Percentiles rank a stretch among this genome's conserved stretches.
phyloP scores from a whole-genome alignment of 2,888 invertebrate genomes.

The Heliothis peltigera region DNA sequence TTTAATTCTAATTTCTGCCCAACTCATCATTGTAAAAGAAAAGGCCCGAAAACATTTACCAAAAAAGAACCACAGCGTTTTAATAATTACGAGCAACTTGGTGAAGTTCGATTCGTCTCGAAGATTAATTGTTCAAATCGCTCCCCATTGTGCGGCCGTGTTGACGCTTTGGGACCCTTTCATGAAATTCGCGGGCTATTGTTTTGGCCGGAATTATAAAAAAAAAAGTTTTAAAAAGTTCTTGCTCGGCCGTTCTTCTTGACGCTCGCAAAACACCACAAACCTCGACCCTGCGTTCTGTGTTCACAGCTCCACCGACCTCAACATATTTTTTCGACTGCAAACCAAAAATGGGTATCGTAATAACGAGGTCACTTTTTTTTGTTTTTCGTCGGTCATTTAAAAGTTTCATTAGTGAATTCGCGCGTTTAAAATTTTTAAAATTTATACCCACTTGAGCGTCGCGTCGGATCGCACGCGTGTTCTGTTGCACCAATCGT shows the following conservation, averaged over 20 bases:
- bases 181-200: conserved; percentile 84
- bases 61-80: conserved; percentile 59
- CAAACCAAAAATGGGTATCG: conserved; percentile 75
- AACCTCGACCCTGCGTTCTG: conserved; percentile 60
- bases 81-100: conserved; percentile 64
- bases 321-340: conserved; percentile 58
- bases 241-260: conserved; percentile 63
- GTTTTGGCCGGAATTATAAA: conserved; percentile 85
- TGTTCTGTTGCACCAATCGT: conserved; percentile 53
- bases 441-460: conserved; percentile 80
- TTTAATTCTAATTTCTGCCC: conserved; percentile 41
- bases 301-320: conserved; percentile 44
- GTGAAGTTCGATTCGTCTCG: conserved; percentile 80
- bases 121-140: conserved; percentile 87
- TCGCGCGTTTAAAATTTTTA: conserved; percentile 78
- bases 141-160: conserved; percentile 81
- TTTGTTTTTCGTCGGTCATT: conserved; percentile 85
- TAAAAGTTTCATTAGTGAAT: conserved; percentile 89
- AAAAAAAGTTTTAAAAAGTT: conserved; percentile 83
- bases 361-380: conserved; percentile 86
- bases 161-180: conserved; percentile 83
- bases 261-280: conserved; percentile 27
- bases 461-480: conserved; percentile 70
- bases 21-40: conserved; percentile 38
- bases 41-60: conserved; percentile 41